Base-by-base conservation (phyloP, 2,888 invertebrate species). In the Danaus chrysippus region DNA sequence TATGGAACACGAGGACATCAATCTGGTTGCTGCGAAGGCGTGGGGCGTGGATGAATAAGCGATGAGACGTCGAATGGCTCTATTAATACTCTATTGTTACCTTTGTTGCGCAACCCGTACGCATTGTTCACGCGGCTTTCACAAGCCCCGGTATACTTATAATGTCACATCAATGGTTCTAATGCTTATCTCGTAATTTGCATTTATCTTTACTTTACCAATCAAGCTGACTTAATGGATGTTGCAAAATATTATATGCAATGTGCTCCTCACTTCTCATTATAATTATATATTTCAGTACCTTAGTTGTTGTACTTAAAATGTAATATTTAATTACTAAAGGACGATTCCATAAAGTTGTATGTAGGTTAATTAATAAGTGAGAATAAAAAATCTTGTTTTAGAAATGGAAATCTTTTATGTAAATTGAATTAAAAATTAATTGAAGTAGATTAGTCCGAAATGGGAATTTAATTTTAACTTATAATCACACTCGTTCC, bases 21-120 rank as follows among this genome's bases (percentile, higher is more conserved):
- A 84, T 86, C 82, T 83, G 71, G 79, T 78, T 74, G 77, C 77
- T 74, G 83, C 80, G 83, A 81, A 84, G 90, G 89, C 85, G 87
- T 87, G 79, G 84, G 91, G 91, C 89, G 91, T 89, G 86, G 84
- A 89, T 87, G 89, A 89, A 91, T 91, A 88, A 83, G 87, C 87
- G 90, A 90, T 89, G 89, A 88, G 83, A 82, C 84, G 80, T 81
- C 85, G 86, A 90, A 91, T 88, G 88, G 82, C 91, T 91, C 86
- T 91, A 91, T 91, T 91, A 90, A 82, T 81, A 79, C 78, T 73
- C 87, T 82, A 89, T 90, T 89, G 89, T 89, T 89, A 84, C 79
- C 73, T 71, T 77, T 75, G 77, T 89, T 91, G 89, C 89, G 87
- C 88, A 91, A 91, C 86, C 83, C 83, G 83, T 84, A 81, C 77